Evolutionary conservation across 2,888 invertebrate species (phyloP).

Genomic region (Drosophila neoperkinsi): DNA sequence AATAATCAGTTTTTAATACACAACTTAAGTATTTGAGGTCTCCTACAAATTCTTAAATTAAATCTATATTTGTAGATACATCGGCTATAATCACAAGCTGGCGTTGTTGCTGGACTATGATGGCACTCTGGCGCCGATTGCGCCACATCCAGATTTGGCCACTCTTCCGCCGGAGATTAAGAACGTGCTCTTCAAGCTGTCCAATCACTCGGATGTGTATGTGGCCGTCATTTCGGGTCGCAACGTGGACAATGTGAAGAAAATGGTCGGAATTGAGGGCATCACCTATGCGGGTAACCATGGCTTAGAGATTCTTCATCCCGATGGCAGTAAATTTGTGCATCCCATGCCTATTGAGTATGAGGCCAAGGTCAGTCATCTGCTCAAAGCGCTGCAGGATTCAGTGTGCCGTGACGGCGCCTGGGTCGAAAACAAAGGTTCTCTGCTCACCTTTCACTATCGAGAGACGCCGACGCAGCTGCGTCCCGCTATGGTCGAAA

Average conservation of each 20-base stretch:
- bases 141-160: constrained; percentile 95
- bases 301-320: constrained; percentile 94
- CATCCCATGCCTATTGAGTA: constrained; percentile 95
- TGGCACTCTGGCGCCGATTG: constrained; percentile 94
- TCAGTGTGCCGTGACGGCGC: constrained; percentile 94
- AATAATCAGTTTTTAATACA: neutral
- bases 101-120: constrained; percentile 94
- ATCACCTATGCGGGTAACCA: constrained; percentile 96
- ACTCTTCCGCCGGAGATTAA: constrained; percentile 93
- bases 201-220: constrained; percentile 94
- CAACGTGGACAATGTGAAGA: constrained; percentile 94
- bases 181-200: constrained; percentile 92
- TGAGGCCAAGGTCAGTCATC: constrained; percentile 91
- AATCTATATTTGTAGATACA: constrained; percentile 87
- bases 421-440: constrained; percentile 97
- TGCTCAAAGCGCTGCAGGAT: constrained; percentile 92
- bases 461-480: constrained; percentile 91
- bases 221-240: constrained; percentile 95
- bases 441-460: constrained; percentile 94
- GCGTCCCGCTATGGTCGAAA: constrained; percentile 89
- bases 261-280: constrained; percentile 96
- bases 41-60: neutral
- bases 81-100: constrained; percentile 93
- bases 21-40: neutral
- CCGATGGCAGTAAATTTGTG: constrained; percentile 95